Evolutionary conservation across 2,888 invertebrate genomes (phyloP).

Genomic region (Drosophila demipolita): DNA sequence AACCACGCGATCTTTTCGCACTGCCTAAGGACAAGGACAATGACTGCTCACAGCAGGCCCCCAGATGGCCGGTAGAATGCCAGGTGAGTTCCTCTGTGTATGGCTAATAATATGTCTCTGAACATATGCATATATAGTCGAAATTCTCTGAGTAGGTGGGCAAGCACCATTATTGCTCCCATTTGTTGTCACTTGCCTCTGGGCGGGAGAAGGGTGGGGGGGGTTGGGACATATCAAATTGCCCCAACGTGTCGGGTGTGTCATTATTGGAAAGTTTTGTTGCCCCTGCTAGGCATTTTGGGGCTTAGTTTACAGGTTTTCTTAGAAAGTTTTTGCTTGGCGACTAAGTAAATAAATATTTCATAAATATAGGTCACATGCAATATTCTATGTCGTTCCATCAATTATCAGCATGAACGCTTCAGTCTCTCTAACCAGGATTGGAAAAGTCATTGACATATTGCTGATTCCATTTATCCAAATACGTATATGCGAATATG

Average conservation of each 20-base stretch:
- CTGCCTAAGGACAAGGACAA: slow-evolving; percentile 88
- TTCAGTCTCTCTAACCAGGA: background rate
- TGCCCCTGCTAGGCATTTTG: background rate
- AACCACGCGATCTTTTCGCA: slow-evolving; percentile 90
- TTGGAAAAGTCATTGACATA: background rate
- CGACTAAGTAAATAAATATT: slow-evolving; percentile 11
- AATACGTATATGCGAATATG: background rate
- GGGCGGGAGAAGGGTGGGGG: background rate
- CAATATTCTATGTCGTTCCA: slow-evolving; percentile 1
- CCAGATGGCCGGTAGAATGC: slow-evolving; percentile 95
- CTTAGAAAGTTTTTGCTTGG: slow-evolving; percentile 7
- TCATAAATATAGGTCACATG: slow-evolving; percentile 14
- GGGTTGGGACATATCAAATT: background rate
- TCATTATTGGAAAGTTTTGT: slow-evolving; percentile 8
- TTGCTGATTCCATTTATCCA: background rate
- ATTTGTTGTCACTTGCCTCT: background rate
- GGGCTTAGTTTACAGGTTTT: slow-evolving; percentile 1
- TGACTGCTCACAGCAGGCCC: slow-evolving; percentile 91
- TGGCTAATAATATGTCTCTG: background rate
- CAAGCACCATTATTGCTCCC: background rate
- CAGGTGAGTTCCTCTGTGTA: slow-evolving; percentile 87
- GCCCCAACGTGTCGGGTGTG: slow-evolving; percentile 8
- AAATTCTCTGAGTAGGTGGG: background rate
- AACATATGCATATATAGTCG: background rate
- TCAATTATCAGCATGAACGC: background rate